phyloP scores from a whole-genome alignment of 2,113 vertebrate species.

The Platichthys stellatus region DNA sequence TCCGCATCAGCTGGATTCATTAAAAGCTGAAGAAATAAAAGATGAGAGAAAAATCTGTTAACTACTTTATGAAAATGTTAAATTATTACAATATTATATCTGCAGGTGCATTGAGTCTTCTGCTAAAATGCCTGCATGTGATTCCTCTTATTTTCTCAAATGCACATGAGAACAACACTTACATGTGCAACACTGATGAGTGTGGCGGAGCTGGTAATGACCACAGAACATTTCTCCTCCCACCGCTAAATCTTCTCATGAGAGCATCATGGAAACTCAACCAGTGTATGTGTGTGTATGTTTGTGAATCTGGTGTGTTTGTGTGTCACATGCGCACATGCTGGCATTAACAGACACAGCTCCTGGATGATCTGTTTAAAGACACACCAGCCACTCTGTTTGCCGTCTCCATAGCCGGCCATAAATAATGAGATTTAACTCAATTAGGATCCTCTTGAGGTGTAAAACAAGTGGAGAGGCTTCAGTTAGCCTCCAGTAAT shows the following conservation, averaged over 20 bases:
- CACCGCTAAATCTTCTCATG: constrained; percentile 57
- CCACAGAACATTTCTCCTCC: constrained; percentile 52
- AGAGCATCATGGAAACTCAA: constrained; percentile 56
- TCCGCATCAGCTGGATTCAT: constrained; percentile 53
- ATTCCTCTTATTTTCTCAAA: not conserved
- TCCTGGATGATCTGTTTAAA: constrained; percentile 79
- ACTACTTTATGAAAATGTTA: constrained; percentile 49
- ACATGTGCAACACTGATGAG: constrained; percentile 36
- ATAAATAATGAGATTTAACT: constrained; percentile 83
- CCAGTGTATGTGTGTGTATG: constrained; percentile 16
- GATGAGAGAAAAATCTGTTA: constrained; percentile 40
- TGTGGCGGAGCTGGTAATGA: constrained; percentile 52
- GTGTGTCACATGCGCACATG: constrained; percentile 19
- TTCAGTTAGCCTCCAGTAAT: constrained; percentile 73
- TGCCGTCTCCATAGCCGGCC: constrained; percentile 70
- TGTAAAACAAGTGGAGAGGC: constrained; percentile 76
- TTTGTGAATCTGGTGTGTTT: constrained; percentile 14
- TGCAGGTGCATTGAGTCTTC: constrained; percentile 13
- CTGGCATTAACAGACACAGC: constrained; percentile 40
- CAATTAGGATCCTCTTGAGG: constrained; percentile 81
- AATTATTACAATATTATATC: constrained; percentile 20
- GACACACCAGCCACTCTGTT: constrained; percentile 72
- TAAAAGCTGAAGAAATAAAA: constrained; percentile 49
- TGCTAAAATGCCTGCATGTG: constrained; percentile 12
- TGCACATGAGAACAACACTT: constrained; percentile 2